These are phyloP conservation scores for Pelodytes ibericus DNA, from an alignment of 2,797 vertebrate species.

Conservation along the genomic window DNA sequence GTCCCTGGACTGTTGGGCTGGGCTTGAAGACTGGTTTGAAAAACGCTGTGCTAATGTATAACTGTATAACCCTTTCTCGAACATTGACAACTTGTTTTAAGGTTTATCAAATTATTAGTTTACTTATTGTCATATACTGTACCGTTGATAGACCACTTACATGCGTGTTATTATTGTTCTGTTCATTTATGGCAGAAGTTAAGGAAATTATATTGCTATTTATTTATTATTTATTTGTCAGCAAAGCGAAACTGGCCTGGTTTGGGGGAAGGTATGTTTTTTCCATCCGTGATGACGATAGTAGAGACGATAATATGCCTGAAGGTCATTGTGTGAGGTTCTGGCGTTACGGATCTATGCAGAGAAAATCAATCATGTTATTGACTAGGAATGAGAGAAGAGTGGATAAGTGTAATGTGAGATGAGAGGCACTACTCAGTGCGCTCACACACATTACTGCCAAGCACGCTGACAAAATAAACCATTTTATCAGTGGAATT, in stretches of 20 bases:
- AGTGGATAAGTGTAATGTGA: constrained; percentile 51
- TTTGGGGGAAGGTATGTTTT: constrained; percentile 12
- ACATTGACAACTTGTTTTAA: too few species aligned
- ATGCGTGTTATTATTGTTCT: too few species aligned
- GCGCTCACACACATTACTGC: constrained; percentile 9
- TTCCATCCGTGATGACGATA: constrained; percentile 28
- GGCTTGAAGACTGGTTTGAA: too few species aligned
- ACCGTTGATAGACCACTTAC: too few species aligned
- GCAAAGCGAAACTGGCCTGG: constrained; percentile 2
- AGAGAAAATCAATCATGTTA: constrained; percentile 55
- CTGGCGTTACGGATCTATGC: constrained; percentile 50
- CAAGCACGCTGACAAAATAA: constrained; percentile 35
- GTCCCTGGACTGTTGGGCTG: too few species aligned
- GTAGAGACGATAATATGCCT: constrained; percentile 42
- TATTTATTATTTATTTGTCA: neutral
- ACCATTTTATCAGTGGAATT: constrained; percentile 37
- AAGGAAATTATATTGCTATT: too few species aligned
- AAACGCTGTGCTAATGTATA: too few species aligned
- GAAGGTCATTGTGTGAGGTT: constrained; percentile 50
- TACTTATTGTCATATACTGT: too few species aligned
- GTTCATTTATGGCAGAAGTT: too few species aligned
- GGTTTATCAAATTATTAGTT: too few species aligned
- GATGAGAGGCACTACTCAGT: constrained; percentile 28
- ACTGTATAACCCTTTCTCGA: too few species aligned
- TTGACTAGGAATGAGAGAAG: constrained; percentile 47